Conservation (phyloP, 2,888 invertebrate genomes). For the Sussaba pulchella region DNA sequence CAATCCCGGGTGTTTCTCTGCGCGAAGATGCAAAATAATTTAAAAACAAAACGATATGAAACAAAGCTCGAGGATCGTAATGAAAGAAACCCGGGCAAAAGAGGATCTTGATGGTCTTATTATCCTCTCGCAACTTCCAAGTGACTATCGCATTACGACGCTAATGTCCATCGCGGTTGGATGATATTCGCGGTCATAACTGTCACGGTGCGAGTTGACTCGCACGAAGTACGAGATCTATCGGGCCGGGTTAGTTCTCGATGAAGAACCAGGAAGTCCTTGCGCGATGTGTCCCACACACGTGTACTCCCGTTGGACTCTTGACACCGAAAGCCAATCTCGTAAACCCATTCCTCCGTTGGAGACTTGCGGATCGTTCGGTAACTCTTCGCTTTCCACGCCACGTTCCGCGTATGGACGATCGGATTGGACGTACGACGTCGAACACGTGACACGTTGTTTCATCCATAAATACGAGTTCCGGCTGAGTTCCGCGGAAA, state of each 20-base stretch:
- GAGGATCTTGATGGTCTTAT: slow-evolving; percentile 21
- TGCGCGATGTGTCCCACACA: not conserved
- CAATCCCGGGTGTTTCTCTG: not conserved
- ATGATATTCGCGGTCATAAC: slow-evolving; percentile 32
- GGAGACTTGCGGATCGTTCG: not conserved
- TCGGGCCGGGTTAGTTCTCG: slow-evolving; percentile 21
- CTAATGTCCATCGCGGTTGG: slow-evolving; percentile 2
- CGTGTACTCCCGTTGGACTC: slow-evolving; percentile 21
- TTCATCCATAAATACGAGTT: not conserved
- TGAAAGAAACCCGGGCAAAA: too few species aligned
- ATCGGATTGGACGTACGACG: slow-evolving; percentile 29
- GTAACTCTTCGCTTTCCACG: not conserved
- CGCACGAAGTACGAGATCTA: slow-evolving; percentile 26
- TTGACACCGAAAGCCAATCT: slow-evolving; percentile 32
- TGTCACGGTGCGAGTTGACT: not conserved
- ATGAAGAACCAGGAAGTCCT: slow-evolving; percentile 46
- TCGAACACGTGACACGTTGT: slow-evolving; percentile 23
- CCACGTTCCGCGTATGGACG: slow-evolving; percentile 10
- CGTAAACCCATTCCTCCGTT: slow-evolving; percentile 23
- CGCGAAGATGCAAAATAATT: not conserved
- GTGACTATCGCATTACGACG: slow-evolving; percentile 5
- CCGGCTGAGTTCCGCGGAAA: not conserved
- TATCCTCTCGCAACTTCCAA: slow-evolving; percentile 18
- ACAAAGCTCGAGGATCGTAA: not conserved
- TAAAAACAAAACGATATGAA: too few species aligned